phyloP scores from a whole-genome alignment of 2,888 invertebrate genomes.

The Alloplasta piceator region DNA sequence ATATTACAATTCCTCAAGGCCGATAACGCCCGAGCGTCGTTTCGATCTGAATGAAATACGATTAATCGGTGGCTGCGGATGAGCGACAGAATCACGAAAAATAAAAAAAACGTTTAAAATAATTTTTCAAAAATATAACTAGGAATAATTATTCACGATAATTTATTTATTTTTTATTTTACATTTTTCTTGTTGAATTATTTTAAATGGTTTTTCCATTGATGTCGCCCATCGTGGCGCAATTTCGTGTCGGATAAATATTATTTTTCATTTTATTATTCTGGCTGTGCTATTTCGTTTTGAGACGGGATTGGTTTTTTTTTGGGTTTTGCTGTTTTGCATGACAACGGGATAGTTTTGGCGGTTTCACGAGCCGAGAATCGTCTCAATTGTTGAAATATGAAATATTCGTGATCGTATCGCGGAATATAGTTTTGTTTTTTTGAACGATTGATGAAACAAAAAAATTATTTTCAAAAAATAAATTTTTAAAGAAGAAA shows the following conservation, averaged over 20 bases:
- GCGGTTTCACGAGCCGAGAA: constrained; percentile 33
- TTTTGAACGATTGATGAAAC: neutral
- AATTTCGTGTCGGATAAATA: constrained; percentile 26
- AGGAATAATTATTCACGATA: neutral
- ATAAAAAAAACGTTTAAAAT: neutral
- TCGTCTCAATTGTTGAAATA: neutral
- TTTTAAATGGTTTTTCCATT: too few relatives aligned
- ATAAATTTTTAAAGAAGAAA: neutral
- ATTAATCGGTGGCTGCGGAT: neutral
- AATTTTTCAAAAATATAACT: neutral
- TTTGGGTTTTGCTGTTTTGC: constrained; percentile 24
- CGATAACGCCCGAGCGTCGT: constrained; percentile 17
- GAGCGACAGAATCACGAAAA: neutral
- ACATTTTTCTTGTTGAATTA: neutral
- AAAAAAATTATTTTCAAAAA: constrained; percentile 15
- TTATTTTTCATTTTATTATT: constrained; percentile 21
- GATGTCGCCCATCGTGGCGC: too few relatives aligned
- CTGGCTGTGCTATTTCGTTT: constrained; percentile 39
- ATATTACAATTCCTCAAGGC: constrained; percentile 1
- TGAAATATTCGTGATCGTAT: neutral
- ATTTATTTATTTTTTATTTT: neutral
- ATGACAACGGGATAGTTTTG: constrained; percentile 32
- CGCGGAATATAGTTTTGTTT: neutral
- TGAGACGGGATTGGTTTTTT: constrained; percentile 26
- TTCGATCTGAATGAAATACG: constrained; percentile 1